A percentile compares a stretch with the other conserved stretches of the same genome.
Conservation (phyloP, 2,888 invertebrate species). For the Nemoura dubitans region DNA sequence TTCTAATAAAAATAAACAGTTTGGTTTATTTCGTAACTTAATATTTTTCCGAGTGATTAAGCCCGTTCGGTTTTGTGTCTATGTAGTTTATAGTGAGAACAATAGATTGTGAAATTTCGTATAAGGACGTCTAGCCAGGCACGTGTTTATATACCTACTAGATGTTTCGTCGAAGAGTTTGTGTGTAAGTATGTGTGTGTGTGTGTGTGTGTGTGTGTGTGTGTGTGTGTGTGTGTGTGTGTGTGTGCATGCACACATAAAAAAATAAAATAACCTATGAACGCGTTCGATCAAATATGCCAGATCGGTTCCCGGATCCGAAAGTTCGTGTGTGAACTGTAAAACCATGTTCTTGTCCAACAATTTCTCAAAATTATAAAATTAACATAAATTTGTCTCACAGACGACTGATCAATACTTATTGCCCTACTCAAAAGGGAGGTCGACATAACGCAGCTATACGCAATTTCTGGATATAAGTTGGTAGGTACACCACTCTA, state of each 20-base stretch:
- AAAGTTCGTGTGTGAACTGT: not conserved
- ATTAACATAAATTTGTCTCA: not conserved
- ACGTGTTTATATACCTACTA: no score
- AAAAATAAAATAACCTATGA: not conserved
- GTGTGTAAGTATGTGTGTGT: no score
- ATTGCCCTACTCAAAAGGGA: not conserved
- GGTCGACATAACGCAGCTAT: not conserved
- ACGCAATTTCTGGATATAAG: not conserved
- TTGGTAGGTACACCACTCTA: not conserved
- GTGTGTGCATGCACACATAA: not conserved
- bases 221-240: no score
- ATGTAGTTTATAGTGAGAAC: not conserved
- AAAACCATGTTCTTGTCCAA: not conserved
- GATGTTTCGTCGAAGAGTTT: not conserved
- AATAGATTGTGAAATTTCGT: not conserved
- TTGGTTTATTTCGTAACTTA: not conserved
- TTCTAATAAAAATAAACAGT: not conserved
- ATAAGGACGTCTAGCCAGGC: not conserved
- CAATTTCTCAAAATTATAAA: not conserved
- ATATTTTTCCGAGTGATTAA: not conserved
- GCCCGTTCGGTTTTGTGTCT: not conserved
- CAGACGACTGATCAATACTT: not conserved
- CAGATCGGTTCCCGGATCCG: not conserved
- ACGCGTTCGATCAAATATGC: not conserved
- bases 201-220: no score